A percentile compares a stretch with the other conserved stretches of the same genome.
These are phyloP conservation scores for Pterostichus niger DNA, from an alignment of 2,888 invertebrate species.

Conservation along the genomic window DNA sequence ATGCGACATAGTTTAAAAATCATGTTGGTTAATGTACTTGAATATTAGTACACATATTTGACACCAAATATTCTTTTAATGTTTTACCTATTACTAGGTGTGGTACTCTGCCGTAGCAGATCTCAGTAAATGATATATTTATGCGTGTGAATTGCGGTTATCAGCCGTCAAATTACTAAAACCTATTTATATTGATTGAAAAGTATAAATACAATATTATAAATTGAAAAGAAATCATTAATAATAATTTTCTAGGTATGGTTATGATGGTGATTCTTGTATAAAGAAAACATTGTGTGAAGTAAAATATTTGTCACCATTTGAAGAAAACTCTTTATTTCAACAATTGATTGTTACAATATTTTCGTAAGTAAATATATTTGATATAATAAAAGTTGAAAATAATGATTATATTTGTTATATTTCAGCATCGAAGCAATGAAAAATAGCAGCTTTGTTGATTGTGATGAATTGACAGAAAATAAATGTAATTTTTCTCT, in stretches of 20 bases:
- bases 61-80: too few relatives aligned
- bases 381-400: background rate
- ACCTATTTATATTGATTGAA: too few relatives aligned
- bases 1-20: too few relatives aligned
- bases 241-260: conserved; percentile 38
- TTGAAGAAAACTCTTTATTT: conserved; percentile 47
- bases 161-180: too few relatives aligned
- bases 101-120: too few relatives aligned
- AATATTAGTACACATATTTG: too few relatives aligned
- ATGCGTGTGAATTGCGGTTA: too few relatives aligned
- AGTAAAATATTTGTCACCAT: conserved; percentile 3
- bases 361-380: conserved; percentile 51
- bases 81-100: too few relatives aligned
- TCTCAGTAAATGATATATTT: too few relatives aligned
- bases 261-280: conserved; percentile 35
- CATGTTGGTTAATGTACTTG: too few relatives aligned
- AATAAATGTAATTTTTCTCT: conserved; percentile 32
- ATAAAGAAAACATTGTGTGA: conserved; percentile 48
- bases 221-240: background rate
- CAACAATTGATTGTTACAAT: conserved; percentile 27
- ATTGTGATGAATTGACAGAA: background rate
- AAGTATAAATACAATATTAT: too few relatives aligned
- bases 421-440: conserved; percentile 9
- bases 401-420: background rate
- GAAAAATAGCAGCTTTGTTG: background rate